Evolutionary conservation across 2,797 vertebrate genomes (phyloP).

Genomic region (Orientallactaga sibirica): DNA sequence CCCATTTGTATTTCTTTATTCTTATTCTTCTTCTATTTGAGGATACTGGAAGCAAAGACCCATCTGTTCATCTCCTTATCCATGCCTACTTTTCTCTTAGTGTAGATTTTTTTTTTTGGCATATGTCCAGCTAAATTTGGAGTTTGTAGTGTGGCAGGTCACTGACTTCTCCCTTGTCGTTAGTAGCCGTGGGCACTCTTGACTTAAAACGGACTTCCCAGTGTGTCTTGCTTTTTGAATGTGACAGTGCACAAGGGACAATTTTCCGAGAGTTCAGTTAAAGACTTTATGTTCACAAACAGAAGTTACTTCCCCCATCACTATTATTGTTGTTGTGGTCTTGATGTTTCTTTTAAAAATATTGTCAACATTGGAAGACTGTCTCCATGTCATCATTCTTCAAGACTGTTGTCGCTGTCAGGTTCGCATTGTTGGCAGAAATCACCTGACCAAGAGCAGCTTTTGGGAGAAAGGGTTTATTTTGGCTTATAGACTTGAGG

Average conservation of each 20-base stretch:
- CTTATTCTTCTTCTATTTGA: not conserved
- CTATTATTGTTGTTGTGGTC: not conserved
- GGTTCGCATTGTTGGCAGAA: too few relatives aligned
- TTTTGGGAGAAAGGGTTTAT: too few relatives aligned
- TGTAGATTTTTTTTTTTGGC: not conserved
- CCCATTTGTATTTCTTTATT: not conserved
- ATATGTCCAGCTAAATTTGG: not conserved
- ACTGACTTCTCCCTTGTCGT: not conserved
- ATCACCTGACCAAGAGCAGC: too few relatives aligned
- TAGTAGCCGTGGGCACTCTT: not conserved
- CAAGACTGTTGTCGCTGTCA: not conserved
- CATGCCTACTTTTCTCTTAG: not conserved
- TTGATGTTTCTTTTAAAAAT: conserved; percentile 13
- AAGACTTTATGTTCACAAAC: not conserved
- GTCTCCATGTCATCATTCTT: not conserved
- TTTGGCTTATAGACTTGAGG: too few relatives aligned
- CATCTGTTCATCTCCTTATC: too few relatives aligned
- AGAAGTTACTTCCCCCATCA: not conserved
- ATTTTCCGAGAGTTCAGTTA: not conserved
- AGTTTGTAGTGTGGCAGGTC: not conserved
- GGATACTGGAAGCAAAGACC: too few relatives aligned
- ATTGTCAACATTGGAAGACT: not conserved
- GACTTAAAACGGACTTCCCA: not conserved
- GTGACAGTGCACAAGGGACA: not conserved
- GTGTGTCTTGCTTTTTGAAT: conserved; percentile 10